Conservation (phyloP, 2,113 vertebrate species). For the Acrocephalus kingi region DNA sequence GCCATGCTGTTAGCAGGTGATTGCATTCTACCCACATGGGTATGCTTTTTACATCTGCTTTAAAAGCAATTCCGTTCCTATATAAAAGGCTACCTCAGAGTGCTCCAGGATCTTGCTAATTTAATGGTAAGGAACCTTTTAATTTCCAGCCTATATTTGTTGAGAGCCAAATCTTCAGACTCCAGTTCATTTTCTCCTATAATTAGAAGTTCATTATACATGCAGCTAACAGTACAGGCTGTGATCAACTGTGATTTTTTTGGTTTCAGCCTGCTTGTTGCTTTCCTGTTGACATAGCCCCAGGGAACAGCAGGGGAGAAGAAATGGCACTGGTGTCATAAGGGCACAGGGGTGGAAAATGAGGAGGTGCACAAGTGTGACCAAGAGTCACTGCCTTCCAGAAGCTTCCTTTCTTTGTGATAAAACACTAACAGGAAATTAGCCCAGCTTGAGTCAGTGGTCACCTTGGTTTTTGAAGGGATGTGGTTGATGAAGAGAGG, state of each 20-base stretch:
- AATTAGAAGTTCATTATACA: not conserved
- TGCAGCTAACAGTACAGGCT: not conserved
- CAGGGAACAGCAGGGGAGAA: not conserved
- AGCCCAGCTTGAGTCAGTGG: not conserved
- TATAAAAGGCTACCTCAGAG: not conserved
- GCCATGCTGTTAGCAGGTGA: not conserved
- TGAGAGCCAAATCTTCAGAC: not conserved
- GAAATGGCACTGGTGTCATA: not conserved
- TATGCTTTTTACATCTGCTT: not conserved
- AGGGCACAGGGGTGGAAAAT: not conserved
- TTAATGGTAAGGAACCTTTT: conserved; percentile 7
- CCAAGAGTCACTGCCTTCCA: not conserved
- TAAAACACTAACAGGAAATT: not conserved
- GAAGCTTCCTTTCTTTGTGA: not conserved
- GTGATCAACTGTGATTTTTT: not conserved
- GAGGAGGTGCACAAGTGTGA: not conserved
- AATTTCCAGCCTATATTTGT: not conserved
- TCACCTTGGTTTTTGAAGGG: not conserved
- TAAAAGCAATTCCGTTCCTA: not conserved
- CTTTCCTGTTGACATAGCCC: not conserved
- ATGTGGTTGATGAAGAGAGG: not conserved
- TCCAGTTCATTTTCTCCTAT: not conserved
- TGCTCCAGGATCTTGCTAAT: not conserved
- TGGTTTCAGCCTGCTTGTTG: not conserved
- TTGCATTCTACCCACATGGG: not conserved